Evolutionary conservation across 1,140 invertebrate species (phyloP), one percentile per base, ranked within the genome.

Genomic region (Pachyrhynchus sulphureomaculatus): DNA sequence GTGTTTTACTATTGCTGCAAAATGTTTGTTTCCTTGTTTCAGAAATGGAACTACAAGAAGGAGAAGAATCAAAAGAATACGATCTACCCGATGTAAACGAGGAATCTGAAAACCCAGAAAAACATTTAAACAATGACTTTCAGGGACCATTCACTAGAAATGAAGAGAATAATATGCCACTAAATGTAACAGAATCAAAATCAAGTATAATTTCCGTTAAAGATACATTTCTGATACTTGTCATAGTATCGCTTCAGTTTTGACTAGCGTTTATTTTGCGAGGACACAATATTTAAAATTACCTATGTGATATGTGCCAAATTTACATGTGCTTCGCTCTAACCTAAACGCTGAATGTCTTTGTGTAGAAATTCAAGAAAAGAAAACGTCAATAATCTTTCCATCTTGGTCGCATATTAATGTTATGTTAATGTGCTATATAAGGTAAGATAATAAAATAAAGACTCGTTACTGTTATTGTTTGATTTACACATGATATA

Each of bases 281-380:
- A 60, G 66, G 56, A 72, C 62, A 70, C 68, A 68, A 53, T 70
- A 64, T 64, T 57, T 64, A 49, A 47, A 64, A 54, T 48, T 61
- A n/a, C n/a, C n/a, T n/a, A 65, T 69, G 72, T 74, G 71, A 71
- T 71, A 76, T 75, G 74, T 76, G 74, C 74, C 74, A 76, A 76
- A 75, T 66, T n/a, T 73, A 72, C 60, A 68, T 67, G 71, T 74
- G 74, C 74, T 76, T 76, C 67, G 73, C 73, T 70, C 36, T 59
- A 41, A 51, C 8, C 26, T 45, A 51, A 60, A 60, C 34, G 57
- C 57, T 62, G 49, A 23, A 42, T 32, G 45, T 59, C 15, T 20
- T 29, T 56, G 37, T 59, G 21, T 41, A 32, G 24, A 51, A 51
- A 52, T 51, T 32, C 10, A 21, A 37, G n/a, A 23, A 32, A 41